Conservation (phyloP, 2,797 vertebrate genomes). For the Microctenopoma stevenorrisi region DNA sequence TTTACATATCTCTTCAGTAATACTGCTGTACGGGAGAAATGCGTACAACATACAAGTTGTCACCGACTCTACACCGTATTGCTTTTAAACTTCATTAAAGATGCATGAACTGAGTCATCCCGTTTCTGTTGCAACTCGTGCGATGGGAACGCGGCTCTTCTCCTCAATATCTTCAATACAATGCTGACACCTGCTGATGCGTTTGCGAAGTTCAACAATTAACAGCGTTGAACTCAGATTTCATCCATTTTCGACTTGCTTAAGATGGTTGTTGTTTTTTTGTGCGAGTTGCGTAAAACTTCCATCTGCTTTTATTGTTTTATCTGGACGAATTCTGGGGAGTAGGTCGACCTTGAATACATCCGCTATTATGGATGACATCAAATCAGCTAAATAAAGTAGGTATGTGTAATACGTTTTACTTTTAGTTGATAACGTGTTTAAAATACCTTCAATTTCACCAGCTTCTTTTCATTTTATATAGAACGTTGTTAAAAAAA, state of each 20-base stretch:
- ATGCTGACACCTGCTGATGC: conserved; percentile 70
- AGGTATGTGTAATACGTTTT: too few species aligned
- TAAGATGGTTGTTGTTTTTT: too few species aligned
- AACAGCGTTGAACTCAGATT: background rate
- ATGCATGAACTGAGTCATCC: conserved; percentile 64
- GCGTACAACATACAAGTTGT: background rate
- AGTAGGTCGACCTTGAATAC: too few species aligned
- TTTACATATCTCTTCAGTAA: fast-evolving
- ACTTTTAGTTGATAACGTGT: too few species aligned
- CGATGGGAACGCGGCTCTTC: background rate
- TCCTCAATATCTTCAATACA: conserved; percentile 2
- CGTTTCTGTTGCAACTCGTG: conserved; percentile 57
- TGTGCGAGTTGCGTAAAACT: too few species aligned
- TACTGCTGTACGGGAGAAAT: background rate
- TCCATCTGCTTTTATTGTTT: too few species aligned
- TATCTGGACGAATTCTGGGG: too few species aligned
- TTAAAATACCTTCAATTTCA: too few species aligned
- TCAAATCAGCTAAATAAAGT: too few species aligned
- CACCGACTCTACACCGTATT: conserved; percentile 16
- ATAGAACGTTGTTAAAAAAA: too few species aligned
- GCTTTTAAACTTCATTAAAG: conserved; percentile 54
- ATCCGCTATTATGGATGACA: too few species aligned
- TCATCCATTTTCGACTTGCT: background rate
- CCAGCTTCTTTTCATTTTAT: too few species aligned
- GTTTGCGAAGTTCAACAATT: background rate